Evolutionary conservation across 2,113 vertebrate genomes (phyloP).

Genomic region (Silurus meridionalis): DNA sequence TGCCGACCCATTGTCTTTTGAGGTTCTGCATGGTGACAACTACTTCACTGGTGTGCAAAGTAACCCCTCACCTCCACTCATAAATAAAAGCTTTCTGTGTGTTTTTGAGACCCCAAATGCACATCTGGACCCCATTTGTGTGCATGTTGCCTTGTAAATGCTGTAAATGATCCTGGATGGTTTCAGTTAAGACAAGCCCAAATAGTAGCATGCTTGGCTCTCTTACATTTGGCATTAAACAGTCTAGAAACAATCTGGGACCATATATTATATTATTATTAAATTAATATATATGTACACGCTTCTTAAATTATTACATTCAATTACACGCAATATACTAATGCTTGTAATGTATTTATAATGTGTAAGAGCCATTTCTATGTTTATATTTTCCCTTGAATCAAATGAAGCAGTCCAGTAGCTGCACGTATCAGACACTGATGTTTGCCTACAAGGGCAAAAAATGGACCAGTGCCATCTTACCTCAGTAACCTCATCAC

Average conservation of each 20-base stretch:
- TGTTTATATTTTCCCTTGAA: too few species aligned
- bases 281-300: neutral
- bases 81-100: constrained; percentile 72
- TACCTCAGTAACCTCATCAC: too few species aligned
- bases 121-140: constrained; percentile 74
- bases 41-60: constrained; percentile 53
- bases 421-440: too few species aligned
- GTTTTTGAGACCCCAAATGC: constrained; percentile 62
- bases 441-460: too few species aligned
- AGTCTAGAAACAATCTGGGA: constrained; percentile 58
- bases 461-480: too few species aligned
- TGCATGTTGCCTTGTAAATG: constrained; percentile 71
- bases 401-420: too few species aligned
- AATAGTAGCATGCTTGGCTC: constrained; percentile 6
- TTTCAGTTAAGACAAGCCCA: constrained; percentile 64
- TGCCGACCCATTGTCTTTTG: constrained; percentile 15
- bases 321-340: too few species aligned
- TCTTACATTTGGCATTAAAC: neutral
- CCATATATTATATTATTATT: too few species aligned
- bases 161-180: constrained; percentile 67
- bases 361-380: too few species aligned
- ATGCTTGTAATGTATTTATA: too few species aligned
- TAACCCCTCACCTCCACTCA: constrained; percentile 66
- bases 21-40: constrained; percentile 24
- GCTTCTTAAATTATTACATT: too few species aligned